Evolutionary conservation across 2,888 invertebrate species (phyloP).

Genomic region (Caenorhabditis sulstoni): DNA sequence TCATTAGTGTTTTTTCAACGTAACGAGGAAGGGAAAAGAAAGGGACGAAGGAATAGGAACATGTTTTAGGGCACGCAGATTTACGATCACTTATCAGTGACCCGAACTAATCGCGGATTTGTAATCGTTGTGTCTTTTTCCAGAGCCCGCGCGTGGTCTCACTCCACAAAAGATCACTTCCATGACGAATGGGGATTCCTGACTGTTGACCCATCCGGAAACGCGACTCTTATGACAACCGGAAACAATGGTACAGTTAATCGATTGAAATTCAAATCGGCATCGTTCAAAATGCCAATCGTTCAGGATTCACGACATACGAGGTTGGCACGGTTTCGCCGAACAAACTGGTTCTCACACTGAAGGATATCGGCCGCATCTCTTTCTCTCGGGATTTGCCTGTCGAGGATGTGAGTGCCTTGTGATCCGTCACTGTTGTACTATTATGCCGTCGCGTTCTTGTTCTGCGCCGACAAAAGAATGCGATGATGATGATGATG

Average conservation of each 20-base stretch:
- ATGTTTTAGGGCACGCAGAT: constrained; percentile 1
- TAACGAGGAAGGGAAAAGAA: background rate
- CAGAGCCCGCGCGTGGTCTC: constrained; percentile 81
- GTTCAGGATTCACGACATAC: constrained; percentile 81
- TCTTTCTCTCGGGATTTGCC: constrained; percentile 81
- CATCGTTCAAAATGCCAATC: no score
- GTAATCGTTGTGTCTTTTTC: constrained; percentile 41
- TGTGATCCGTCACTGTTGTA: background rate
- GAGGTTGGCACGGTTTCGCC: constrained; percentile 78
- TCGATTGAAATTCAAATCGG: constrained; percentile 6
- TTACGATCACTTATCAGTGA: constrained; percentile 3
- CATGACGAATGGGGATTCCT: constrained; percentile 81
- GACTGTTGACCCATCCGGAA: constrained; percentile 79
- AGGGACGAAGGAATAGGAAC: constrained; percentile 14
- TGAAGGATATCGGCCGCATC: constrained; percentile 81
- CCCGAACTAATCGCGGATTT: constrained; percentile 15
- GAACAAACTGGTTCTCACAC: constrained; percentile 78
- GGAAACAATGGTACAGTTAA: constrained; percentile 79
- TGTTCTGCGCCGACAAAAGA: no score
- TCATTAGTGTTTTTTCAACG: constrained; percentile 44
- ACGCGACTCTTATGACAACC: constrained; percentile 80
- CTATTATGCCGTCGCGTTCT: background rate
- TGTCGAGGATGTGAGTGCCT: constrained; percentile 80
- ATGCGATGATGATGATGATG: no score
- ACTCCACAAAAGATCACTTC: constrained; percentile 81